phyloP scores from a whole-genome alignment of 23 tunicate genomes.

The Ciona savignyi region DNA sequence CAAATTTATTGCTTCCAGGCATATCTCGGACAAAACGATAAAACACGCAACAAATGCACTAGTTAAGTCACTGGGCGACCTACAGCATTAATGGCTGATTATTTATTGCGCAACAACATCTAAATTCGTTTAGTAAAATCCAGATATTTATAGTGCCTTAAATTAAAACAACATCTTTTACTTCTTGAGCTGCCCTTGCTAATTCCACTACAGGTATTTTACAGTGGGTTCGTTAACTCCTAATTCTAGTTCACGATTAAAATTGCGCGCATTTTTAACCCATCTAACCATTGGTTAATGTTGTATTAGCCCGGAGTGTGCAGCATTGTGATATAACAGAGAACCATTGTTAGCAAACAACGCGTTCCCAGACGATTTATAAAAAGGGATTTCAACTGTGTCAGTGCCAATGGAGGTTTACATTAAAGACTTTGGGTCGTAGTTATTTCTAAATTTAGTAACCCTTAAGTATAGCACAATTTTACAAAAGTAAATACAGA shows the following conservation, averaged over 20 bases:
- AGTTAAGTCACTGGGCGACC: neutral
- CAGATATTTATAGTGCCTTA: no score
- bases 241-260: no score
- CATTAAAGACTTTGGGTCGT: neutral
- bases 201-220: no score
- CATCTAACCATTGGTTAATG: no score
- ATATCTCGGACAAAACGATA: neutral
- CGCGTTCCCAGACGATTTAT: neutral
- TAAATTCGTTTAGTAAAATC: no score
- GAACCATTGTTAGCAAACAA: neutral
- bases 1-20: neutral
- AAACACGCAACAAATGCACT: neutral
- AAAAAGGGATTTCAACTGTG: neutral
- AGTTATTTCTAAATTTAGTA: no score
- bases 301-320: neutral
- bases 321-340: neutral
- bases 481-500: no score
- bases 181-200: no score
- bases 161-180: no score
- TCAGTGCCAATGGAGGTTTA: neutral
- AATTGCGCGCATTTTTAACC: no score
- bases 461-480: no score
- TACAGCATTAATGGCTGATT: neutral
- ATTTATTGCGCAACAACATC: neutral
- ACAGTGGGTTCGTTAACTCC: no score